phyloP scores from a whole-genome alignment of 2,888 invertebrate species.

The Diarsia mendica region DNA sequence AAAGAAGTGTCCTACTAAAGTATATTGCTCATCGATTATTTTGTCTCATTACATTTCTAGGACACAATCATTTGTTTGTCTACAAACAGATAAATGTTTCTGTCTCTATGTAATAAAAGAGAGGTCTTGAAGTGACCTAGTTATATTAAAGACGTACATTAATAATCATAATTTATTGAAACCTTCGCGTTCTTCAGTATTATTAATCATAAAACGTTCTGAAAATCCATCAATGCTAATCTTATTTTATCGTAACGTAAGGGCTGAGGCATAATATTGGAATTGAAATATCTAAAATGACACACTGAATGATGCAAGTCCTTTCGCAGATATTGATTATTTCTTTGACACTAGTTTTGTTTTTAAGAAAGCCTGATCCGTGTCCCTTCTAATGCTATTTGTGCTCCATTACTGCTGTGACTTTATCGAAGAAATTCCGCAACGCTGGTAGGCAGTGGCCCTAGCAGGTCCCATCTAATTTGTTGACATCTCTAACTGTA shows the following conservation, averaged over 20 bases:
- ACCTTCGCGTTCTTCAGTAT: constrained; percentile 40
- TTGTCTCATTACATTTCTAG: constrained; percentile 33
- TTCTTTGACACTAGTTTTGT: too few species aligned
- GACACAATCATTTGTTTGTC: constrained; percentile 45
- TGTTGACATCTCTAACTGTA: not conserved
- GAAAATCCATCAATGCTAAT: constrained; percentile 41
- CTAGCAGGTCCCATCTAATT: too few species aligned
- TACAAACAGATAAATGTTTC: constrained; percentile 41
- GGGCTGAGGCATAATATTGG: constrained; percentile 4
- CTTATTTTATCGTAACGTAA: constrained; percentile 24
- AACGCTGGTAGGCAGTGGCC: too few species aligned
- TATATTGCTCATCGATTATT: constrained; percentile 26
- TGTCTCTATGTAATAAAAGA: constrained; percentile 24
- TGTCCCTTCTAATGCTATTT: too few species aligned
- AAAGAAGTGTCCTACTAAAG: constrained; percentile 13
- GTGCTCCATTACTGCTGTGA: too few species aligned
- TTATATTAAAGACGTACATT: constrained; percentile 23
- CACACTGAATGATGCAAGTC: not conserved
- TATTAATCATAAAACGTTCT: constrained; percentile 42
- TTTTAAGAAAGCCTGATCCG: too few species aligned
- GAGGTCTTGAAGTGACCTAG: constrained; percentile 45
- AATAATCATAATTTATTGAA: constrained; percentile 48
- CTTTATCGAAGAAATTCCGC: too few species aligned
- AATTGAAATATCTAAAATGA: not conserved
- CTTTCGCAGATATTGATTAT: not conserved